These are phyloP conservation scores for Scomber colias DNA, from an alignment of 2,113 vertebrate genomes.

Conservation along the genomic window DNA sequence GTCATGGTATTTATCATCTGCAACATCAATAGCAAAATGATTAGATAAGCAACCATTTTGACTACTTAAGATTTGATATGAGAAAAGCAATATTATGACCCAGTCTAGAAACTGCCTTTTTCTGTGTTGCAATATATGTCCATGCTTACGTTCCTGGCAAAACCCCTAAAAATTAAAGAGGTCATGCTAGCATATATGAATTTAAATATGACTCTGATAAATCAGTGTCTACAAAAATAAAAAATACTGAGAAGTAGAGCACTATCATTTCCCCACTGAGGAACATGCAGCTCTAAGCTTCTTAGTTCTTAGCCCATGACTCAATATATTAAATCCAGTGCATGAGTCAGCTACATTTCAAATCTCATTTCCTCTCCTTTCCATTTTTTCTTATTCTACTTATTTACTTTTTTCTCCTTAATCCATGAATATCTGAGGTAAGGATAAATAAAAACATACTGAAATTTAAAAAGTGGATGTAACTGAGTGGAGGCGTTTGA, in stretches of 20 bases:
- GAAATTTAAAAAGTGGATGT: neutral
- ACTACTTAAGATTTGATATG: too few relatives aligned
- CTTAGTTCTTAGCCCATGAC: conserved; percentile 41
- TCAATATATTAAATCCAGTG: conserved; percentile 44
- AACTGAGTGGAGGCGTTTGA: neutral
- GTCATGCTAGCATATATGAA: neutral
- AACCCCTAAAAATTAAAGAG: neutral
- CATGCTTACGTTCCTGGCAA: neutral
- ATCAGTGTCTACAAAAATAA: neutral
- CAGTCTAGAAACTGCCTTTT: neutral
- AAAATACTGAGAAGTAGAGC: neutral
- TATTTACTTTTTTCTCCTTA: neutral
- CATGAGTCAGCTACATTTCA: conserved; percentile 55
- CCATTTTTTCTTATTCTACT: conserved; percentile 29
- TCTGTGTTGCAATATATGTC: neutral
- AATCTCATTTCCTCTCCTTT: conserved; percentile 35
- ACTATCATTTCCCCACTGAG: neutral
- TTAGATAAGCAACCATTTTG: neutral
- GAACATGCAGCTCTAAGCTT: conserved; percentile 41
- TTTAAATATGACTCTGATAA: conserved; percentile 1
- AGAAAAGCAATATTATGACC: neutral
- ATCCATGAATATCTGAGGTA: conserved; percentile 41
- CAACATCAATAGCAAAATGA: neutral
- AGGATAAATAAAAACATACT: conserved; percentile 8
- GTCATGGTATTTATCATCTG: neutral